Base-by-base conservation (phyloP, 2,113 vertebrate genomes). In the Petroica traversi region DNA sequence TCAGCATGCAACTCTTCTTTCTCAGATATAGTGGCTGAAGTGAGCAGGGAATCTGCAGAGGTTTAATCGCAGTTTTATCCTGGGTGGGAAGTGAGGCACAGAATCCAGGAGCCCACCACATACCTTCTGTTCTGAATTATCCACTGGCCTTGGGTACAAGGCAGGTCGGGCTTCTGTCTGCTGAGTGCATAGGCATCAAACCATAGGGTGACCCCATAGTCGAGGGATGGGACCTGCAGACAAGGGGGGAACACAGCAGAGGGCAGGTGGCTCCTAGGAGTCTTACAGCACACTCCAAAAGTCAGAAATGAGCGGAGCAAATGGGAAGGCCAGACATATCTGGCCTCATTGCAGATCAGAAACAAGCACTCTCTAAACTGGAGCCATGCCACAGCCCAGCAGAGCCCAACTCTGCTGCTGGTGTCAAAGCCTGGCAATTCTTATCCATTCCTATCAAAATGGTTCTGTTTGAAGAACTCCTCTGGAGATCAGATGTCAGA, bases 121-220 rank as follows among this genome's bases (percentile, higher is more conserved):
- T 86, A 99, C 99, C 98, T 99, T 95, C 98, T 98, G 93, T 98
- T 98, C 97, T 99, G 99, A 81, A 99, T 97, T 45, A 96, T 95
- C 99, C 99, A 99, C 97, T 98, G 98, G 68, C 99, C 99, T 96
- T 99, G 99, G 12, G 98, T 98, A 41, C 99, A 99, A 5, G 96
- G 97, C 63, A 98, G 95, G 77, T 98, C 97, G 0, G 98, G 97
- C 45, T 96, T 98, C 91, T 99, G 98, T 85, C 98, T 97, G 89
- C 96, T 97, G 86, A 99, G 97, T 2, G 98, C 98, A 0, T 99
- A 99, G 55, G 99, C 99, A 0, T 99, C 99, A 8, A 99, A 99
- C 97, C 98, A 98, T 88, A 99, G 97, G 38, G 98, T 97, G 89
- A 99, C 91, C 25, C 99, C 99, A 3, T 99, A 98, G 38, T 97